Base-by-base conservation (phyloP, 2,888 invertebrate species). In the Dioctria rufipes region DNA sequence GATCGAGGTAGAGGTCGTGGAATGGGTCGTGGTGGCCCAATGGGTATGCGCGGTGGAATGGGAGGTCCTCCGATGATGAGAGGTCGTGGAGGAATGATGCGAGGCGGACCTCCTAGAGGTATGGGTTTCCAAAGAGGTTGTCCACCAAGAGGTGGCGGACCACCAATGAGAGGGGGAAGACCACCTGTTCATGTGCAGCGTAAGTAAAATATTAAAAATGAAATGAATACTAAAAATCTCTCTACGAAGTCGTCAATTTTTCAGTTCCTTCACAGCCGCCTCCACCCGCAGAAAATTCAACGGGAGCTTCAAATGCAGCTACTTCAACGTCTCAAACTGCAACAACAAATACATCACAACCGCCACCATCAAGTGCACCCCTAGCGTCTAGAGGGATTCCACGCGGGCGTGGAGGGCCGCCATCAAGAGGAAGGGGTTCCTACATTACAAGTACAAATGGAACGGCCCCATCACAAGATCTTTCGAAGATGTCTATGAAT, bases 1-100 rank as follows among this genome's bases (percentile, higher is more conserved):
- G 89, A 89, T 66, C 87, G 88, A 11, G 88, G 88, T 39, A 86
- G 89, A 71, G 88, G 89, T 25, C 86, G 89, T 65, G 89, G 89
- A 46, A 87, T 88, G 86, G 88, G 88, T 63, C 86, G 88, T 13
- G 89, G 89, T n/a, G 88, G 88, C 80, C 88, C 86, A 63, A 87
- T 88, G 86, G 87, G 88, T 5, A 86, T 87, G 84, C 85, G 86
- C 37, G 88, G 88, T 39, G 87, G 87, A 3, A 87, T 88, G 85
- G 85, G 85, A 78, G 84, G 85, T 5, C 84, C 84, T 49, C 83
- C 84, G 43, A 83, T 80, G 80, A 80, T 80, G 71, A 9, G 80
- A n/a, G 80, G 80, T 2, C 80, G 80, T 5, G 65, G 65, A 37
- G 80, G 80, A 40, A 71, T 80, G 71, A 80, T 80, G 80, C 46